Base-by-base conservation (phyloP, 2,797 vertebrate species). In the Pogoniulus pusillus region DNA sequence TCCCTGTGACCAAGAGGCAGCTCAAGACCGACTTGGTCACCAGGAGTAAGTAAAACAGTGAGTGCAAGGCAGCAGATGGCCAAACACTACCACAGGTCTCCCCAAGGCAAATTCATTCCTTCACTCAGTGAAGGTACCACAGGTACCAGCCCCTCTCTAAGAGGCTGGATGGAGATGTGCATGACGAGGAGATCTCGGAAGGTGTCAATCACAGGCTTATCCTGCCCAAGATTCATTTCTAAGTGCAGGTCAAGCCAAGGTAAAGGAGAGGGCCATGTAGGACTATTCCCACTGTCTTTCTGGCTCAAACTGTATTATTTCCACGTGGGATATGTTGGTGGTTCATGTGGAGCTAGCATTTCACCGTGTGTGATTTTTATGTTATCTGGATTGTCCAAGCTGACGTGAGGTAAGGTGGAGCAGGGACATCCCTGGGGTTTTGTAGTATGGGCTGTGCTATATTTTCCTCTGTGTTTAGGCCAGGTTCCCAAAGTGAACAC, bases 361-460 rank as follows among this genome's bases (percentile, higher is more conserved):
- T 80, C 76, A 35, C 53, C 47, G 23, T 8, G 37, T 53, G 37
- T 87, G 90, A 80, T 85, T 75, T 87, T 60, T 59, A 15, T 6
- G 24, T 81, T 91, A 43, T 27, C 65, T 60, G 76, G 13, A 37
- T 41, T 72, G 47, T 85, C 94, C 90, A 75, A 2, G 2, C 58
- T 72, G 73, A 55, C 43, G n/a, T 0, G 0, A 69, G 69, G 10
- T 19, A 58, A 93, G 59, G 85, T 70, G 27, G 94, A 87, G 55
- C 0, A 0, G 45, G 69, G 55, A 94, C 7, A 0, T 47, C 0
- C 0, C 47, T 24, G 39, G 43, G 53, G 85, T 26, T 3, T 2
- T 65, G 55, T 30, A 41, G 20, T 6, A 6, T 70, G 66, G 32
- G 27, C 54, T 71, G 20, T 0, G 7, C 47, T 95, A 0, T 57